A percentile compares a stretch with the other conserved stretches of the same genome.
phyloP scores from a whole-genome alignment of 2,888 invertebrate species.

The Autographa pulchrina region DNA sequence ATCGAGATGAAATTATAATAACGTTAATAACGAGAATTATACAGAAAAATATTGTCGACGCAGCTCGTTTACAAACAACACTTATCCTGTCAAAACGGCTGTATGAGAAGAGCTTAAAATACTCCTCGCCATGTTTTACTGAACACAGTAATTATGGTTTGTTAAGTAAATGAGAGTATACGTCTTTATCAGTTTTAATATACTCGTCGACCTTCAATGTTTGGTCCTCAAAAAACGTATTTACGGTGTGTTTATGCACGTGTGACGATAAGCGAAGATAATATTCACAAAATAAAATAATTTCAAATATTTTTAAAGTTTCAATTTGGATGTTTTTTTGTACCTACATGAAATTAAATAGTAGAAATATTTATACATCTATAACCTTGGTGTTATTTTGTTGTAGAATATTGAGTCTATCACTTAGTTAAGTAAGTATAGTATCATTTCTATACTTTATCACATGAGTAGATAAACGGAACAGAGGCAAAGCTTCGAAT shows the following conservation, averaged over 20 bases:
- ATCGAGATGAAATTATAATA: constrained; percentile 71
- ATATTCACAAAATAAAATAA: too few relatives aligned
- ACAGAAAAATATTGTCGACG: constrained; percentile 72
- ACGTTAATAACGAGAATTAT: constrained; percentile 62
- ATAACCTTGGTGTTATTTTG: too few relatives aligned
- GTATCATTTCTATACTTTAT: too few relatives aligned
- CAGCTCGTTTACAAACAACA: constrained; percentile 67
- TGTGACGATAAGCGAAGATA: not conserved
- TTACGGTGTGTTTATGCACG: not conserved
- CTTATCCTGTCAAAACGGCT: constrained; percentile 71
- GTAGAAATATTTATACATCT: too few relatives aligned
- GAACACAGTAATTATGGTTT: constrained; percentile 56
- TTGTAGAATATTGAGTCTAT: too few relatives aligned
- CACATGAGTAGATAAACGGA: too few relatives aligned
- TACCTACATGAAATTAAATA: too few relatives aligned
- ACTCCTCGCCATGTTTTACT: constrained; percentile 65
- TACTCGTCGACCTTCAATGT: constrained; percentile 47
- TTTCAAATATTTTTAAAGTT: too few relatives aligned
- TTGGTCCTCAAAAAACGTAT: constrained; percentile 11
- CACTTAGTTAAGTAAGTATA: too few relatives aligned
- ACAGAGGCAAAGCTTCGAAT: too few relatives aligned
- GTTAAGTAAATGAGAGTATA: constrained; percentile 33
- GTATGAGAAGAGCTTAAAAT: constrained; percentile 66
- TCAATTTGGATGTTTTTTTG: too few relatives aligned
- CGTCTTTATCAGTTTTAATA: constrained; percentile 55